Evolutionary conservation across 2,797 vertebrate genomes (phyloP).

Genomic region (Siniperca undulata): DNA sequence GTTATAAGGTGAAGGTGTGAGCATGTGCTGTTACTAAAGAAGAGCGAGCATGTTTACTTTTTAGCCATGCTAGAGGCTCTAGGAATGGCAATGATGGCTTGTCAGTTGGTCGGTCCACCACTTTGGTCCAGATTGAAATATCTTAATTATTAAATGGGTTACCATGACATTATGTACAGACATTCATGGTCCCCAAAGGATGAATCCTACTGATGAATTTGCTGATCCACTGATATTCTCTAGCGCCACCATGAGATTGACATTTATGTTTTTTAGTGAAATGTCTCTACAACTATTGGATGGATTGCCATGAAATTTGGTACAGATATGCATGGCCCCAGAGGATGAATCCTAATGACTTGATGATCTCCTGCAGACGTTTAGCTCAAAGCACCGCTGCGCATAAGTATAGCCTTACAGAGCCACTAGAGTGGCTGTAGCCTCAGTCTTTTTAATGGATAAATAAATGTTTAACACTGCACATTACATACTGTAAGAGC

Average conservation of each 20-base stretch:
- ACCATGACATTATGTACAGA: too few species aligned
- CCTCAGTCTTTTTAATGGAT: slow-evolving; percentile 10
- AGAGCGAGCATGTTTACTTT: not conserved
- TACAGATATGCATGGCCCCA: not conserved
- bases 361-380: not conserved
- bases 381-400: not conserved
- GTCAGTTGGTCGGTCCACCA: not conserved
- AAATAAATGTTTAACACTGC: slow-evolving; percentile 31
- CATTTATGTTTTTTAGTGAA: not conserved
- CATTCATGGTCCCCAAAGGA: not conserved
- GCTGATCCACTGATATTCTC: not conserved
- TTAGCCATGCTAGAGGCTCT: not conserved
- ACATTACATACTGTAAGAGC: slow-evolving; percentile 24
- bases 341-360: not conserved
- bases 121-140: not conserved
- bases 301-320: not conserved
- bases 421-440: not conserved
- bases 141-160: too few species aligned
- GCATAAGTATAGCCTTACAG: not conserved
- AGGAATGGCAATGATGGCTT: not conserved
- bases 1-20: not conserved
- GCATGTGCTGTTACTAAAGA: not conserved
- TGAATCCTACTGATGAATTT: not conserved
- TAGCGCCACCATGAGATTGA: not conserved
- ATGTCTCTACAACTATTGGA: not conserved